These are phyloP conservation scores for Chrysaora quinquecirrha DNA, from an alignment of 30 jellyfish, hydroid and myxozoan genomes.

Conservation along the genomic window DNA sequence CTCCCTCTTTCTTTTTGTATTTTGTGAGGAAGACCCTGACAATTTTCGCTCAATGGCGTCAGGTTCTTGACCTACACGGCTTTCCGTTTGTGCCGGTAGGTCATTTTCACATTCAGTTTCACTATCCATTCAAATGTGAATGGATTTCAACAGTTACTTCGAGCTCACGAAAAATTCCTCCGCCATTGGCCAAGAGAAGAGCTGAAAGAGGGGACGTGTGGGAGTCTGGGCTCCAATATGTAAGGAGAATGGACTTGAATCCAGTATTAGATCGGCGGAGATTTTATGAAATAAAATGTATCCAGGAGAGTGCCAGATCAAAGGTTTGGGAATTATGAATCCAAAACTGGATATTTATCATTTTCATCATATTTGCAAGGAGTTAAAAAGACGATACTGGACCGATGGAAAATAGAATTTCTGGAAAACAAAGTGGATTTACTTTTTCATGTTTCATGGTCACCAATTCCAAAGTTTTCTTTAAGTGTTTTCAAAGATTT, in stretches of 20 bases:
- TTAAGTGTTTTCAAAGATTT: too few species aligned
- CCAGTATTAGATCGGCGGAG: slow-evolving; percentile 45
- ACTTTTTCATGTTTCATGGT: too few species aligned
- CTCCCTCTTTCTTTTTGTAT: background rate
- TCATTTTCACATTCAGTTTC: background rate
- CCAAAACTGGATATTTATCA: too few species aligned
- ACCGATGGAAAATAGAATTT: too few species aligned
- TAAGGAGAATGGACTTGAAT: slow-evolving; percentile 20
- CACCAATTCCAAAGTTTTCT: too few species aligned
- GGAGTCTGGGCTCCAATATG: slow-evolving; percentile 49
- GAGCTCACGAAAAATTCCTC: background rate
- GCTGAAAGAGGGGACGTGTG: slow-evolving; percentile 32
- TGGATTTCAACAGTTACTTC: background rate
- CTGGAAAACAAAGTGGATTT: too few species aligned
- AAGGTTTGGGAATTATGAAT: too few species aligned
- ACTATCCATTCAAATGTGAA: background rate
- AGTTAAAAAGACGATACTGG: too few species aligned
- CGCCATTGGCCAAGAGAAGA: slow-evolving; percentile 7
- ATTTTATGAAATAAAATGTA: slow-evolving; percentile 24
- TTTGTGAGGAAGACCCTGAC: background rate
- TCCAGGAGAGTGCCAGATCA: too few species aligned
- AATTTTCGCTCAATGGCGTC: slow-evolving; percentile 24
- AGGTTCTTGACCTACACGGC: slow-evolving; percentile 14
- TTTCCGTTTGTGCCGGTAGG: background rate
- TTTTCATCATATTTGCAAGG: too few species aligned